These are phyloP conservation scores for Forbesichthys papilliferus DNA, from an alignment of 2,113 vertebrate species.

Conservation along the genomic window DNA sequence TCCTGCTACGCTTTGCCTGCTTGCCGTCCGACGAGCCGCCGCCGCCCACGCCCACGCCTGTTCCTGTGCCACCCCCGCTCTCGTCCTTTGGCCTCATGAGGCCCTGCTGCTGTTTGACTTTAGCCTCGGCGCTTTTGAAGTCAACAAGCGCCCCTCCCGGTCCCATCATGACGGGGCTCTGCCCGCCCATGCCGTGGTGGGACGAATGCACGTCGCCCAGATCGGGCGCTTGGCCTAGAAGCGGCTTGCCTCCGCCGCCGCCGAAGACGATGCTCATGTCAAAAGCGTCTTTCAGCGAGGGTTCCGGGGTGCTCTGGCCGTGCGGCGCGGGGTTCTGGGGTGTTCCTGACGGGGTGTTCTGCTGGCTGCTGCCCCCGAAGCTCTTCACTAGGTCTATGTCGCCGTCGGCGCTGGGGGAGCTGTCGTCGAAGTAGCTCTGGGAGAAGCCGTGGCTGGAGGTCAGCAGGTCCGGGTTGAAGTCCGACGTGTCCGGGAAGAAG, in stretches of 20 bases:
- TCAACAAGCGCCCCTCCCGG: conserved; percentile 51
- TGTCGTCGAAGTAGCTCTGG: conserved; percentile 92
- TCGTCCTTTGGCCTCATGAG: conserved; percentile 78
- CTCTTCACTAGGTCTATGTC: conserved; percentile 92
- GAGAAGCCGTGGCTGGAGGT: conserved; percentile 86
- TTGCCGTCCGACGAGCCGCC: conserved; percentile 83
- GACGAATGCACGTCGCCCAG: conserved; percentile 79
- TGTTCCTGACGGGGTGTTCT: conserved; percentile 77
- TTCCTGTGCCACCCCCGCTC: conserved; percentile 78
- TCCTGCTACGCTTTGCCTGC: conserved; percentile 92
- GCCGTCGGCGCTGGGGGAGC: conserved; percentile 92
- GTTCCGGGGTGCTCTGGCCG: conserved; percentile 78
- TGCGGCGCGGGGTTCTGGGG: conserved; percentile 79
- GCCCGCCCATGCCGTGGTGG: conserved; percentile 81
- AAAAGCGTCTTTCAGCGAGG: conserved; percentile 78
- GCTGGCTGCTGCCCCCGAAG: conserved; percentile 80
- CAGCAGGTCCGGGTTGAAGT: conserved; percentile 94
- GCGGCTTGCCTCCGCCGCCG: conserved; percentile 74
- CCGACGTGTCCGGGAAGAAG: conserved; percentile 90
- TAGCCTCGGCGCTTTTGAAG: conserved; percentile 82
- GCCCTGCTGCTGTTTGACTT: conserved; percentile 75
- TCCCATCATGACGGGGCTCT: conserved; percentile 87
- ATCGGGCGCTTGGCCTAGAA: conserved; percentile 83
- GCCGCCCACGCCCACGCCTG: conserved; percentile 72
- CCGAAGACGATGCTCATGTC: conserved; percentile 76